Base-by-base conservation (phyloP, 2,797 vertebrate species). In the Poecilia wingei region DNA sequence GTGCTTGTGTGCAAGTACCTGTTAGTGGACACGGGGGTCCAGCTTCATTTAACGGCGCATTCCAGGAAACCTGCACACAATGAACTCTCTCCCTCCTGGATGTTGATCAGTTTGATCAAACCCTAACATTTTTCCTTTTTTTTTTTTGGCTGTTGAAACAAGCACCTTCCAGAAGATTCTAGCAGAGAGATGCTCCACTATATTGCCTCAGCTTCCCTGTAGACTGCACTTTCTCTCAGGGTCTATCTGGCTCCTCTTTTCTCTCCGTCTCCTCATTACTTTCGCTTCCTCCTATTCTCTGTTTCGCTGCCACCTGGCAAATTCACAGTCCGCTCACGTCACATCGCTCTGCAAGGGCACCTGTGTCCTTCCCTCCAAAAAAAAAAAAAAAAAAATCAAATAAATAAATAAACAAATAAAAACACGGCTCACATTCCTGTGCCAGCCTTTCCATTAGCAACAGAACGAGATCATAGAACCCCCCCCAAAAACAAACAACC, bases 311-410 rank as follows among this genome's bases (percentile, higher is more conserved):
- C 96, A 96, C 96, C 96, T 96, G 96, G 95, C 94, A 95, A 95
- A 96, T 96, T 96, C 95, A 95, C 94, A 96, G 95, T 96, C 96
- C 87, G 78, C 95, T 96, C 96, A 96, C 96, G 96, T 96, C 95
- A 96, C 93, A 94, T 92, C 90, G 91, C 94, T 95, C 94, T 96
- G 95, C 96, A 96, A 96, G 96, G 96, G 94, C 96, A 96, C 96
- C 96, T 96, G 96, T 96, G 96, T 96, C 95, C 95, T 96, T 96
- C 95, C 93, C 93, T 92, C 92, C 90, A 85, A 91, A 93, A 89
- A 87, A 36, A 4, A 20, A 36, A 46, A 16, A 72, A 79, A 41
- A 31, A 49, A 61, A 88, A 91, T 25, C 41, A 47, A 59, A 75
- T 78, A 86, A 84, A 39, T 31, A 74, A 80, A 84, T 12, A 49